Base-by-base conservation (phyloP, 2,888 invertebrate species). In the Euplexia lucipara region DNA sequence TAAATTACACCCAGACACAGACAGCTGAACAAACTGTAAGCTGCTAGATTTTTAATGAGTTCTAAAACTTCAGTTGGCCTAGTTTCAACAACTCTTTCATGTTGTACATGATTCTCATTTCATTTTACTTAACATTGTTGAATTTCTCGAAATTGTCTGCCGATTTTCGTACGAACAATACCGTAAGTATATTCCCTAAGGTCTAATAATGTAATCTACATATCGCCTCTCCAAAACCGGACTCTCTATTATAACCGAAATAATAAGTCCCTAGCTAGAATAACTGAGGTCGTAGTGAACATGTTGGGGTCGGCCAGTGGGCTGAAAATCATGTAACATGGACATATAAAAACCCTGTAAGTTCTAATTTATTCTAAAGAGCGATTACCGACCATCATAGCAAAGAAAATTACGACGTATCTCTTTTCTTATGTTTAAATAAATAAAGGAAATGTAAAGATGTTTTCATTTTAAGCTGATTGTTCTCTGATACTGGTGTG, bases 251-350 rank as follows among this genome's bases (percentile, higher is more conserved):
- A 75, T 65, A 47, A 52, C 32, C 41, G 48, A 48, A 45, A 56
- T 78, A 75, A 78, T 67, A 45, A 72, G 65, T 51, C 61, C 52
- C 54, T 44, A 30, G 30, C 39, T 18, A 42, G 42, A 54, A 60
- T 34, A 32, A 44, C 9, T 32, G 3, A 35, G 16, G 51, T 47
- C 54, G 37, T 42, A 45, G 37, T 9, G 47, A 58, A 39, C 35
- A 42, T 18, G 39, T 62, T 14, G 30, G 22, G 8, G 42, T 34
- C 10, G 16, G 26, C 22, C 37, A 26, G 26, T 26, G 26, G 26
- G 26, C n/a, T n/a, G n/a, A n/a, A n/a, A n/a, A n/a, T n/a, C n/a
- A n/a, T n/a, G n/a, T n/a, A n/a, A n/a, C n/a, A n/a, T n/a, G n/a
- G n/a, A n/a, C n/a, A n/a, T n/a, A n/a, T n/a, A n/a, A n/a, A n/a